Evolutionary conservation across 2,888 invertebrate species (phyloP).

Genomic region (Noctuana brunneofusca): DNA sequence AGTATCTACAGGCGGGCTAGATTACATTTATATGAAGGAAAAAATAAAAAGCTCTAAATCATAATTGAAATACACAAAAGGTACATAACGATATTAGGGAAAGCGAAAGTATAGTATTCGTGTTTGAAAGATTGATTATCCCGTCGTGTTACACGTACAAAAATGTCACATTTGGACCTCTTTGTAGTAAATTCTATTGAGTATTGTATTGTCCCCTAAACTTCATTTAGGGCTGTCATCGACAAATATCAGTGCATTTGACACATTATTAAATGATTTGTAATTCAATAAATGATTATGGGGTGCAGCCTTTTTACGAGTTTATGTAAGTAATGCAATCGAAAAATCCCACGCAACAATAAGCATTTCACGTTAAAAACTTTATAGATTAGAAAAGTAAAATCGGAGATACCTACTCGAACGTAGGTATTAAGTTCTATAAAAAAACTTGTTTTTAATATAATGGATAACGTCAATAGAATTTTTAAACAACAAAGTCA

Average conservation of each 20-base stretch:
- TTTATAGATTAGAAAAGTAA: too few relatives aligned
- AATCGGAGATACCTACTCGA: too few relatives aligned
- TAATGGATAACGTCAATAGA: too few relatives aligned
- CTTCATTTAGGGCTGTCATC: slow-evolving; percentile 24
- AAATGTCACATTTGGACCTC: slow-evolving; percentile 10
- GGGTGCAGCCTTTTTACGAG: slow-evolving; percentile 7
- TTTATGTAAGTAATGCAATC: background rate
- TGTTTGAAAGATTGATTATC: background rate
- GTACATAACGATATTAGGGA: slow-evolving; percentile 3
- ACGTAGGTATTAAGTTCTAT: too few relatives aligned
- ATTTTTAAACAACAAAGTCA: too few relatives aligned
- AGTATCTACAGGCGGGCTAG: background rate
- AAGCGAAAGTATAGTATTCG: background rate
- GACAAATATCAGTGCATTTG: slow-evolving; percentile 22
- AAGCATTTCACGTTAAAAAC: too few relatives aligned
- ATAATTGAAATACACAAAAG: background rate
- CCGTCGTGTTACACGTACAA: slow-evolving; percentile 3
- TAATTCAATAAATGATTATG: slow-evolving; percentile 8
- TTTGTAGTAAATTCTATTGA: slow-evolving; percentile 14
- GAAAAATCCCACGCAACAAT: too few relatives aligned
- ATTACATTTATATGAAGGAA: background rate
- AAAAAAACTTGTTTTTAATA: too few relatives aligned
- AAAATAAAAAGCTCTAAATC: background rate
- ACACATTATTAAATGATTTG: slow-evolving; percentile 26
- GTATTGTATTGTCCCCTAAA: slow-evolving; percentile 24